Evolutionary conservation across 2,888 invertebrate species (phyloP), one percentile per base, ranked within the genome.

Genomic region (Hirudinaria manillensis): DNA sequence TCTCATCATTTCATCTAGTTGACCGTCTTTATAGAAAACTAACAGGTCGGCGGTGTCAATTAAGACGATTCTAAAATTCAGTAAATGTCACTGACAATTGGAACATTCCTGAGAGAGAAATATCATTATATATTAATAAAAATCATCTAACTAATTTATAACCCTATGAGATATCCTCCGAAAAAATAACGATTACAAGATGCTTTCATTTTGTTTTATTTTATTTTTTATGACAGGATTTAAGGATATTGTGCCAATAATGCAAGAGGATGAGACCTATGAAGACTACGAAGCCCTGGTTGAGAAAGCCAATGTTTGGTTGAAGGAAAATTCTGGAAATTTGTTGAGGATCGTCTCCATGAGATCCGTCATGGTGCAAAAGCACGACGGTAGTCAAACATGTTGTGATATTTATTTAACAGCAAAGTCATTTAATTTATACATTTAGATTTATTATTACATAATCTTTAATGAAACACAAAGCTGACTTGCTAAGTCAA

Each of bases 331-430:
- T 51, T 45, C 73, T 3, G 77, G 76, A 36, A 70, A 78, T 27
- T 19, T 65, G 13, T 70, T 78, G 67, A 78, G 77, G 38, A 77
- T 78, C 75, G 70, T 79, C 19, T 29, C 68, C 32, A 68, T 68
- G 74, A 78, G 78, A 76, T 78, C 78, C 13, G 71, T 79, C 70
- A 79, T 79, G 79, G 77, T 79, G 16, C 76, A 76, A 65, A 76
- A 76, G 51, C 75, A 77, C 55, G 75, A 77, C n/a, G 79, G 79
- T 79, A 34, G n/a, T 24, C n/a, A 29, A 38, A 32, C 29, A 27
- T 36, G 4, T n/a, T 68, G 10, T 32, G 68, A 65, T 29, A 32
- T 13, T 27, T 6, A 1, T 13, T 27, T 65, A 29, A 65, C 16
- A 19, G 19, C 19, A 65, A 6, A 4, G 4, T 32, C 16, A 45